A percentile compares a stretch with the other conserved stretches of the same genome.
Evolutionary conservation across 2,888 invertebrate species (phyloP).

Genomic region (Calameuta filiformis): DNA sequence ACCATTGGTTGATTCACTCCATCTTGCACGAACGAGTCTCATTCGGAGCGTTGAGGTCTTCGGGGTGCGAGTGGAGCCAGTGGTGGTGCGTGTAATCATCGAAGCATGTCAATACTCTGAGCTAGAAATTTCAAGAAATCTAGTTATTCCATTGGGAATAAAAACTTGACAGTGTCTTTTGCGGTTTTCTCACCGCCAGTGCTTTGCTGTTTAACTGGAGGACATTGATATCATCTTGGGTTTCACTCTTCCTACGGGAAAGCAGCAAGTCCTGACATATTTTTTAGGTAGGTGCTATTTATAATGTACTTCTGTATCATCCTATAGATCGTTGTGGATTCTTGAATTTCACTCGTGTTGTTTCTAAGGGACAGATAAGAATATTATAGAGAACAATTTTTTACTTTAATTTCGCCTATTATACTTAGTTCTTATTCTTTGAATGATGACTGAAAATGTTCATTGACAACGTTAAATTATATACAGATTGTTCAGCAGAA

Average conservation of each 20-base stretch:
- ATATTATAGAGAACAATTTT: not conserved
- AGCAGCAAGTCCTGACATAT: not conserved
- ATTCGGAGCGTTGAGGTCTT: not conserved
- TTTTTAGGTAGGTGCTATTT: not conserved
- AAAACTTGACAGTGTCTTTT: not conserved
- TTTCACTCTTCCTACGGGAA: conserved; percentile 1
- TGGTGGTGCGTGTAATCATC: not conserved
- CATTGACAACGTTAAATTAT: not conserved
- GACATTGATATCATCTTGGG: not conserved
- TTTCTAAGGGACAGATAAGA: not conserved
- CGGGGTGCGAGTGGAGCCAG: not conserved
- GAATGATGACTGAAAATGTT: not conserved
- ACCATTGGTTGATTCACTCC: not conserved
- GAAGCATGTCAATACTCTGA: not conserved
- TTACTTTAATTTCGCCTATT: not conserved
- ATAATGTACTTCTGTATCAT: not conserved
- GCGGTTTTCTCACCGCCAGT: not conserved
- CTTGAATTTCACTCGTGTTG: not conserved
- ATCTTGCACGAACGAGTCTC: not conserved
- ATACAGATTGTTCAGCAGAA: too few species aligned
- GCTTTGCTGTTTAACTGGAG: not conserved
- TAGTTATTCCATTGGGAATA: not conserved
- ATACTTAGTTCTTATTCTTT: not conserved
- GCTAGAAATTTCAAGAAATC: not conserved
- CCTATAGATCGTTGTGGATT: not conserved